These are phyloP conservation scores for Perizoma affinitatum DNA, from an alignment of 2,888 invertebrate species.

Conservation along the genomic window DNA sequence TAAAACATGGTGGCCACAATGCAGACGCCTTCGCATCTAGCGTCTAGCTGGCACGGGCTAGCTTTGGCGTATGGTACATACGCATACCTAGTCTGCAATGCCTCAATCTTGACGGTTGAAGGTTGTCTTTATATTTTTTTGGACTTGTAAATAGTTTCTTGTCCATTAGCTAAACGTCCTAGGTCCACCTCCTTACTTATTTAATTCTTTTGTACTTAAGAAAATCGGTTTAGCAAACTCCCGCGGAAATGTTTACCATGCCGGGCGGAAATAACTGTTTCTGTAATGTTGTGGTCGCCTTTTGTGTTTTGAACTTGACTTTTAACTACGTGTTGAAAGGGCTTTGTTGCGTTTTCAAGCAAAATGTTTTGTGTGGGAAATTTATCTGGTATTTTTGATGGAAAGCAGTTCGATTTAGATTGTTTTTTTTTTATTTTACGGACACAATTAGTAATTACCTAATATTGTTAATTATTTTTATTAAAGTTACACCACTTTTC, in stretches of 20 bases:
- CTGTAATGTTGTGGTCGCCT: constrained; percentile 22
- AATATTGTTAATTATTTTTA: too few relatives aligned
- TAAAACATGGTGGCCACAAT: too few relatives aligned
- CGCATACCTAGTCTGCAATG: too few relatives aligned
- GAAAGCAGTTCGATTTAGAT: constrained; percentile 3
- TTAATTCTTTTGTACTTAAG: constrained; percentile 56
- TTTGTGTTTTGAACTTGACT: constrained; percentile 33
- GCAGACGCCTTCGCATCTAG: too few relatives aligned
- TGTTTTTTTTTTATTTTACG: too few relatives aligned
- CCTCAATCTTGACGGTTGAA: too few relatives aligned
- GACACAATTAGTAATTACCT: too few relatives aligned
- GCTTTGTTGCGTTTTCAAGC: constrained; percentile 11
- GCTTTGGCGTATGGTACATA: too few relatives aligned
- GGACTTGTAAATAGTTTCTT: too few relatives aligned
- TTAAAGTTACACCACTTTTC: too few relatives aligned
- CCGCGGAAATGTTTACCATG: constrained; percentile 41
- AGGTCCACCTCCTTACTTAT: constrained; percentile 49
- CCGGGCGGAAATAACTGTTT: constrained; percentile 29
- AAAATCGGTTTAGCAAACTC: constrained; percentile 49
- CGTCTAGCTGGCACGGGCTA: too few relatives aligned
- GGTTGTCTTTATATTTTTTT: too few relatives aligned
- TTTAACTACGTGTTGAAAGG: constrained; percentile 14
- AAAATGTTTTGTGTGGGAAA: constrained; percentile 21
- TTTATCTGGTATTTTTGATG: background rate
- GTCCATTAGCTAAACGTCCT: constrained; percentile 9